These are phyloP conservation scores for Dallia pectoralis DNA, from an alignment of 2,797 vertebrate genomes.

Conservation along the genomic window DNA sequence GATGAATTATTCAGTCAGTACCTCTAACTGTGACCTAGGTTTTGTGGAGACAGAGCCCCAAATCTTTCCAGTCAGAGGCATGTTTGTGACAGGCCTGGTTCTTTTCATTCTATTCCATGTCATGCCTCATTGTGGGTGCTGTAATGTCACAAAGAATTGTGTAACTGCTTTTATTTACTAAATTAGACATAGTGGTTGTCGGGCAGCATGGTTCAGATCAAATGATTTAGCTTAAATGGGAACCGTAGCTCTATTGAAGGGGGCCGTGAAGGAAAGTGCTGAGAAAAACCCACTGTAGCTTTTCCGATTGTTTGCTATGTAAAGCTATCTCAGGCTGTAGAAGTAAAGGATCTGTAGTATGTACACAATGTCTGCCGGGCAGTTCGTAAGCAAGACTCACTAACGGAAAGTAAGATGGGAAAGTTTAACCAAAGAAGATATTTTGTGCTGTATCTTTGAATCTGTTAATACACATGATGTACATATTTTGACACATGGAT, in stretches of 20 bases:
- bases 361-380: too few relatives aligned
- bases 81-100: conserved; percentile 60
- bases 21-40: conserved; percentile 75
- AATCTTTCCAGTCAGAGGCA: conserved; percentile 48
- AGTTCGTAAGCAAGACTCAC: too few relatives aligned
- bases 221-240: conserved; percentile 52
- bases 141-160: conserved; percentile 47
- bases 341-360: too few relatives aligned
- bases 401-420: too few relatives aligned
- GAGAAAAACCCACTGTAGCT: conserved; percentile 56
- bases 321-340: conserved; percentile 66
- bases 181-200: conserved; percentile 62
- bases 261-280: conserved; percentile 69
- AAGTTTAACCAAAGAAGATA: too few relatives aligned
- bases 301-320: conserved; percentile 64
- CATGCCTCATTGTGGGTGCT: conserved; percentile 47
- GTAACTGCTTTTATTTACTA: conserved; percentile 66
- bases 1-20: conserved; percentile 80
- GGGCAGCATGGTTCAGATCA: conserved; percentile 45
- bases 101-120: conserved; percentile 61
- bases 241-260: conserved; percentile 53
- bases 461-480: too few relatives aligned
- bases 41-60: conserved; percentile 61
- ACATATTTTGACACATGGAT: too few relatives aligned
- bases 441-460: too few relatives aligned